Evolutionary conservation across 2,797 vertebrate genomes (phyloP).

Genomic region (Hozukius guyotensis): DNA sequence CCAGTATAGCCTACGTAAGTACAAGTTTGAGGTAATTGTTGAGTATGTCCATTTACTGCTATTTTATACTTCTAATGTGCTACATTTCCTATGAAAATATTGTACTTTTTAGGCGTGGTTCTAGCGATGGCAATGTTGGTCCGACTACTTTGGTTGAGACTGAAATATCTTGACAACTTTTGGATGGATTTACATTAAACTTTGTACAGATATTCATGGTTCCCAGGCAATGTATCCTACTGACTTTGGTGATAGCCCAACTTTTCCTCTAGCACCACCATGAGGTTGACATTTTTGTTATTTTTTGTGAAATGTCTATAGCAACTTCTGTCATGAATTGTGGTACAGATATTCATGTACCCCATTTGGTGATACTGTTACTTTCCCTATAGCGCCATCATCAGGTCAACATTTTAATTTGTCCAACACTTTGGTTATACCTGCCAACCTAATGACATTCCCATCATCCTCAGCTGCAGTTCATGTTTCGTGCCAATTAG

Average conservation of each 20-base stretch:
- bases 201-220: no score
- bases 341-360: not conserved
- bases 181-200: not conserved
- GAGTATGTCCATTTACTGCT: not conserved
- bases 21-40: not conserved
- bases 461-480: not conserved
- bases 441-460: not conserved
- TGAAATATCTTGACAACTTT: not conserved
- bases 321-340: no score
- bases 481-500: not conserved
- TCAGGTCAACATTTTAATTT: not conserved
- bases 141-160: no score
- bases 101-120: not conserved
- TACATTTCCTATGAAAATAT: not conserved
- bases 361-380: not conserved
- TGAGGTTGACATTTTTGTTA: not conserved
- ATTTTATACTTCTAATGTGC: no score
- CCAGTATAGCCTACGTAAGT: not conserved
- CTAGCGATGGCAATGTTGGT: not conserved
- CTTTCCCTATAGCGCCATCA: not conserved
- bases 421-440: not conserved
- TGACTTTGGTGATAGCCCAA: no score
- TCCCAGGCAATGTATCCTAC: rapidly evolving
- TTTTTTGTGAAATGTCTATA: not conserved
- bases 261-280: not conserved